Conservation (phyloP, 2,888 invertebrate species). For the Metalampra italica region DNA sequence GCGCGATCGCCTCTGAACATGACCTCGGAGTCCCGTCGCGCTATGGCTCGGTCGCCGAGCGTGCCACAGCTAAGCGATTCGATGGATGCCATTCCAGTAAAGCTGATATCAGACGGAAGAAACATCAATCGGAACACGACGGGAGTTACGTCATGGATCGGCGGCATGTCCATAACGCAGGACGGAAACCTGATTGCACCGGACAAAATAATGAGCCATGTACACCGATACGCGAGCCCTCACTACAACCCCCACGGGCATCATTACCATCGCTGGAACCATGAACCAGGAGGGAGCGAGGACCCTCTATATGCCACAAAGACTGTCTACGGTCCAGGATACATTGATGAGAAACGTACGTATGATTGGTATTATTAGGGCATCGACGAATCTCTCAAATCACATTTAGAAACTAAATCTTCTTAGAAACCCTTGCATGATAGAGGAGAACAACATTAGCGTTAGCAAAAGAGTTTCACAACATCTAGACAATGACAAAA, state of each 20-base stretch:
- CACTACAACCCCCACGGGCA: slow-evolving; percentile 75
- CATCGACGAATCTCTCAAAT: slow-evolving; percentile 35
- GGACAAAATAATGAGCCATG: slow-evolving; percentile 73
- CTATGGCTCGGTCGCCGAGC: slow-evolving; percentile 58
- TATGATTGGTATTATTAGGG: slow-evolving; percentile 46
- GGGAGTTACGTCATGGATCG: slow-evolving; percentile 70
- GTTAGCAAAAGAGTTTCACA: slow-evolving; percentile 2
- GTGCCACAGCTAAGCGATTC: slow-evolving; percentile 70
- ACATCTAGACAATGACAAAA: slow-evolving; percentile 1
- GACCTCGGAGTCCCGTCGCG: slow-evolving; percentile 58
- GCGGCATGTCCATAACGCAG: slow-evolving; percentile 75
- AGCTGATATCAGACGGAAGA: slow-evolving; percentile 75
- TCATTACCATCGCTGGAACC: slow-evolving; percentile 72
- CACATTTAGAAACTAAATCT: slow-evolving; percentile 8
- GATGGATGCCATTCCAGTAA: slow-evolving; percentile 77
- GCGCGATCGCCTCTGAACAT: slow-evolving; percentile 60
- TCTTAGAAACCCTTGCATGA: slow-evolving; percentile 11
- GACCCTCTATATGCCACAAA: slow-evolving; percentile 76
- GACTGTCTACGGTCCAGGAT: slow-evolving; percentile 75
- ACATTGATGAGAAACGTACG: slow-evolving; percentile 77
- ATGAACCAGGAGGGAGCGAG: slow-evolving; percentile 73
- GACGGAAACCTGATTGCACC: slow-evolving; percentile 74
- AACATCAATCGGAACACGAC: slow-evolving; percentile 63
- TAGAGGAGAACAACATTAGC: slow-evolving; percentile 1
- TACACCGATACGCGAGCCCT: slow-evolving; percentile 72